Evolutionary conservation across 1,140 invertebrate species (phyloP), one percentile per base, ranked within the genome.

Genomic region (Drosophila dunni): DNA sequence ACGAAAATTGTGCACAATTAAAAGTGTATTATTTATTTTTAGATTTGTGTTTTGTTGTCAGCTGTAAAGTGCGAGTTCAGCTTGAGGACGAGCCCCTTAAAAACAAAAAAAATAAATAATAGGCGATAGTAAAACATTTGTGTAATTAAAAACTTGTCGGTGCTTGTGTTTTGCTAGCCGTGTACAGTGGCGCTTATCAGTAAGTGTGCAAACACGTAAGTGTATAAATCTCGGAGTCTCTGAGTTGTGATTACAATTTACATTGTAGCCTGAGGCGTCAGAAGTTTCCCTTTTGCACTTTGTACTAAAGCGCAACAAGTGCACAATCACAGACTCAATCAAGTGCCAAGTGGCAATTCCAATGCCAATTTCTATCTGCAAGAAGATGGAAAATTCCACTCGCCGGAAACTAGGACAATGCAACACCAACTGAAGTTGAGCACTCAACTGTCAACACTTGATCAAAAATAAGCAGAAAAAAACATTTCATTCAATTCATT

Each of bases 231-330:
- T 20, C 1, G 1, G 17, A 20, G 17, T 11, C 4, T 2, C n/a
- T 1, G 5, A 2, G 11, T 13, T 42, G 40, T 13, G 40, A 42
- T 42, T 42, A 42, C 40, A 42, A 42, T 42, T 42, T 13, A 42
- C 40, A 42, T 38, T 38, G 36, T 38, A 3, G 2, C 2, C 3
- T 10, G 3, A 24, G 8, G 36, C 11, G 10, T 38, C 8, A 40
- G n/a, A 15, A 71, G 64, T 61, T 62, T 42, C 56, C 56, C 11
- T 24, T 13, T 65, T 75, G 76, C 66, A 78, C 76, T 78, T 78
- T 78, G 76, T 57, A 75, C 76, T 51, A 65, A 78, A 78, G 66
- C 76, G 76, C 72, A 60, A 78, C 75, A 78, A 78, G 76, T 78
- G 76, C 72, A 65, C 45, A 10, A 54, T n/a, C 5, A 15, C 33